Base-by-base conservation (phyloP, 2,113 vertebrate species). In the Oncorhynchus kisutch region DNA sequence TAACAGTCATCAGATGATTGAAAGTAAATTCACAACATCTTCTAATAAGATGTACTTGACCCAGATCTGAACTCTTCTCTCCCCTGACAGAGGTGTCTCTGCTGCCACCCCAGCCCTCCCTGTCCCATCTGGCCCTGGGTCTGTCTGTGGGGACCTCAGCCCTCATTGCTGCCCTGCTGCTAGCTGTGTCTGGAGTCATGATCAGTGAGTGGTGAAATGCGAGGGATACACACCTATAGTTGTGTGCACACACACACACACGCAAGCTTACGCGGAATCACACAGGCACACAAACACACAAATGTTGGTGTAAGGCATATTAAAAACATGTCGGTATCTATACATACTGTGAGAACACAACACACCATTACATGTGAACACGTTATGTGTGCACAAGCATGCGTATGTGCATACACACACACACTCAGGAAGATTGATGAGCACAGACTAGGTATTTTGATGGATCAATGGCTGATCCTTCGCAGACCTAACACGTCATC, bases 101-200 rank as follows among this genome's bases (percentile, higher is more conserved):
- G 49, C 29, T 18, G 78, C 64, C 70, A 12, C 78, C 77, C 1
- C 92, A 82, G 84, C 87, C 80, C 0, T 90, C 95, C 31, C 94
- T 96, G 67, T 96, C 96, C 4, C 94, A 95, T 77, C 93, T 98
- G 88, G 95, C 96, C 0, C 91, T 99, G 87, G 94, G 95, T 54
- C 94, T 99, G 73, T 99, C 97, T 0, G 96, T 99, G 12, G 97
- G 97, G 75, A 98, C 96, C 20, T 99, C 97, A 0, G 96, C 96
- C 16, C 91, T 98, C 80, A 98, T 99, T 77, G 98, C 97, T 4
- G 96, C 95, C 74, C 93, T 99, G n/a, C 94, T 99, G 87, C 92
- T 99, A 86, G 96, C 94, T 3, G 98, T 99, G 87, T 99, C 97
- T 0, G 97, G 96, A 70, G 96, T 99, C 87, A 99, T 99, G 96